phyloP scores from a whole-genome alignment of 2,888 invertebrate genomes.

The Dascillus cervinus region DNA sequence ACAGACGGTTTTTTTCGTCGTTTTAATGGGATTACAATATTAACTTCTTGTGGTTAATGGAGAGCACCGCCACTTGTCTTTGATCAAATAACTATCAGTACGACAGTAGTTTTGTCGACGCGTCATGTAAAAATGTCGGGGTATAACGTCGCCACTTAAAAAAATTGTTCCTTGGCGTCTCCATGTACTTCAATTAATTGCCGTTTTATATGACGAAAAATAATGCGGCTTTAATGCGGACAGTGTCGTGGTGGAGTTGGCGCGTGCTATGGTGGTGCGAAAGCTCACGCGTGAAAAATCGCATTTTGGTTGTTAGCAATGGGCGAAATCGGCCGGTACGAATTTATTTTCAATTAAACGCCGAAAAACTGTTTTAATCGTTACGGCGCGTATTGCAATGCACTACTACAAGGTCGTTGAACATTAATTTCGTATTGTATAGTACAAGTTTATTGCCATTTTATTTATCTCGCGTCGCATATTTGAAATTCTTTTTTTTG shows the following conservation, averaged over 20 bases:
- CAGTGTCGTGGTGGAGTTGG: slow-evolving; percentile 17
- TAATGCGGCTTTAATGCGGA: no score
- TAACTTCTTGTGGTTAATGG: no score
- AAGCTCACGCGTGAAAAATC: slow-evolving; percentile 11
- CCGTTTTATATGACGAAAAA: no score
- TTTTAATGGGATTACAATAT: no score
- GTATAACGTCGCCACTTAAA: slow-evolving; percentile 15
- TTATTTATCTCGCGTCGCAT: slow-evolving; percentile 12
- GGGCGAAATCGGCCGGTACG: no score
- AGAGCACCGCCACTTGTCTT: no score
- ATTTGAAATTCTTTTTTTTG: slow-evolving; percentile 7
- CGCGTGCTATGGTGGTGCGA: slow-evolving; percentile 16
- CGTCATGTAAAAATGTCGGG: slow-evolving; percentile 14
- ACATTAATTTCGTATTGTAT: slow-evolving; percentile 9
- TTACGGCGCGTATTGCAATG: slow-evolving; percentile 4
- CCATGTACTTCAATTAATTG: slow-evolving; percentile 12
- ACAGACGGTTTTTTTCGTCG: no score
- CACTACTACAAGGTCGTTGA: slow-evolving; percentile 9
- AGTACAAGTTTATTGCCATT: slow-evolving; percentile 7
- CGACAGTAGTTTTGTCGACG: no score
- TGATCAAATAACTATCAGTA: no score
- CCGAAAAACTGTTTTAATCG: slow-evolving; percentile 3
- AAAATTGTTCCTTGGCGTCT: slow-evolving; percentile 21
- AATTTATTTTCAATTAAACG: no score
- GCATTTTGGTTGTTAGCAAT: slow-evolving; percentile 7